Conservation (phyloP, 2,797 vertebrate genomes). For the Clarias laeviceps region DNA sequence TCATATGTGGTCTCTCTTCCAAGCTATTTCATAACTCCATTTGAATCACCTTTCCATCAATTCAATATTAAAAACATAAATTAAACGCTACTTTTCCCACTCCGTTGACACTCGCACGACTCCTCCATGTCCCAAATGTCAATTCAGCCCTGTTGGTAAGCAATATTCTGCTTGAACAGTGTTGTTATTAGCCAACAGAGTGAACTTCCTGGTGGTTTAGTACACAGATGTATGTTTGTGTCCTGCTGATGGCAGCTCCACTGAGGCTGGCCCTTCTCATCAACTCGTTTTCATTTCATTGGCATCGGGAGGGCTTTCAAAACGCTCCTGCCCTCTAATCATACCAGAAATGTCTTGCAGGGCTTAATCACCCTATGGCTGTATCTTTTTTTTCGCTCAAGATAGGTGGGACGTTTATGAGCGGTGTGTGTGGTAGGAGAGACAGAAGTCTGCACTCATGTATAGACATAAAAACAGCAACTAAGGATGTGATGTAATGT, state of each 20-base stretch:
- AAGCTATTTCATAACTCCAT: not conserved
- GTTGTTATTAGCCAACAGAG: slow-evolving; percentile 12
- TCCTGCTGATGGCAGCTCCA: slow-evolving; percentile 46
- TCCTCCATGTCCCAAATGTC: not conserved
- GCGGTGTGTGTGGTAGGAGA: not conserved
- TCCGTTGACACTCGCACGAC: not conserved
- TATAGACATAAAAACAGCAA: slow-evolving; percentile 2
- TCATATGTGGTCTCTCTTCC: not conserved
- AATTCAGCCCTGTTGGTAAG: not conserved
- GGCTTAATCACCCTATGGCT: slow-evolving; percentile 68
- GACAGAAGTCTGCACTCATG: slow-evolving; percentile 6
- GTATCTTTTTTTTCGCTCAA: slow-evolving; percentile 38
- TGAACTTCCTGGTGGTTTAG: slow-evolving; percentile 35
- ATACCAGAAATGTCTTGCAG: slow-evolving; percentile 61
- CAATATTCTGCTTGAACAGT: not conserved
- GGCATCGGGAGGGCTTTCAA: slow-evolving; percentile 56
- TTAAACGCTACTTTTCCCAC: not conserved
- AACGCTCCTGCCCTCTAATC: slow-evolving; percentile 63
- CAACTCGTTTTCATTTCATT: slow-evolving; percentile 43
- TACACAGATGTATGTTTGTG: slow-evolving; percentile 32
- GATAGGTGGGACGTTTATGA: slow-evolving; percentile 19
- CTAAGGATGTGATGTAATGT: slow-evolving; percentile 14
- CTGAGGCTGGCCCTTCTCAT: slow-evolving; percentile 41
- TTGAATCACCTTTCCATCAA: slow-evolving; percentile 2
- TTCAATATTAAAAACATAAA: slow-evolving; percentile 2